Conservation (phyloP, 2,888 invertebrate species). For the Omphaloscelis lunosa region DNA sequence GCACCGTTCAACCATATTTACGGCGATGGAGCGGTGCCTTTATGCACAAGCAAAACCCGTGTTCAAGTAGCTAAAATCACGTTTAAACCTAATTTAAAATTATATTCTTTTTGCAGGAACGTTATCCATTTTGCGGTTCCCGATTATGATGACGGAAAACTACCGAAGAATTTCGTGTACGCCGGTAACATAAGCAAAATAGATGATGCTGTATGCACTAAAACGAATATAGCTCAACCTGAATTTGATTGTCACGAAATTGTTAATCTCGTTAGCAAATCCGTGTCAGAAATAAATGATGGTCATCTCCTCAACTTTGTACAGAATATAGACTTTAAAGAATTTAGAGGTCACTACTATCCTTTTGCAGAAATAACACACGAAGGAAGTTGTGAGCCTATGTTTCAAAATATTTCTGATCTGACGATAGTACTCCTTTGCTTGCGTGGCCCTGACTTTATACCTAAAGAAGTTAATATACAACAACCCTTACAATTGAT, state of each 20-base stretch:
- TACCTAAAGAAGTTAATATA: constrained; percentile 4
- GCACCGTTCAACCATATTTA: neutral
- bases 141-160: constrained; percentile 28
- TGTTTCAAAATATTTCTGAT: neutral
- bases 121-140: constrained; percentile 53
- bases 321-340: neutral
- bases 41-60: neutral
- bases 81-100: neutral
- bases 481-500: constrained; percentile 15
- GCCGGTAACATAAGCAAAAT: constrained; percentile 49
- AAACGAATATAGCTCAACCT: neutral
- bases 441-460: accelerated
- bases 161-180: neutral
- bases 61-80: neutral
- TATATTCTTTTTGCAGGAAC: constrained; percentile 45
- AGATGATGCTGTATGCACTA: neutral
- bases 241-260: neutral
- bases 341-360: neutral
- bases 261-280: constrained; percentile 49
- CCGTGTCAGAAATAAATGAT: constrained; percentile 2
- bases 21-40: neutral
- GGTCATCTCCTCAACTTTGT: constrained; percentile 44
- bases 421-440: constrained; percentile 51
- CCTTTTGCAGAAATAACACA: neutral
- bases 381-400: constrained; percentile 17